phyloP scores from a whole-genome alignment of 2,797 vertebrate genomes.

The Parambassis ranga region DNA sequence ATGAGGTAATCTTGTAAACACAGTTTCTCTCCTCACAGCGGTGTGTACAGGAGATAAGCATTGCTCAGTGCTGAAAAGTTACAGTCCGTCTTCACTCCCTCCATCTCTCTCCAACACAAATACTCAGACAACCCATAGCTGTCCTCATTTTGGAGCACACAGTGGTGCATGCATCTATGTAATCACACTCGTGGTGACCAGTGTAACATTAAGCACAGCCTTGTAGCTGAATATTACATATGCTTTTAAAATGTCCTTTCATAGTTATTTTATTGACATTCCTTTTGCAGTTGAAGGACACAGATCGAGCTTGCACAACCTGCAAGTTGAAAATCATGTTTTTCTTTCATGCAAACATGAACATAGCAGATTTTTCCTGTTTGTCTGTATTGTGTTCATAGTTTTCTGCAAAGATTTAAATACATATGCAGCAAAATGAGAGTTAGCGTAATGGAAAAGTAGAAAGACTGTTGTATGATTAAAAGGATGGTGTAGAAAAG shows the following conservation, averaged over 20 bases:
- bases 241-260: conserved; percentile 40
- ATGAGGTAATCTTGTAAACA: conserved; percentile 48
- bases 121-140: conserved; percentile 40
- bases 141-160: conserved; percentile 34
- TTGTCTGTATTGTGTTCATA: background rate
- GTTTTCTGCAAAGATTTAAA: background rate
- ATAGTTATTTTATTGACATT: conserved; percentile 26
- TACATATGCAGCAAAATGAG: background rate
- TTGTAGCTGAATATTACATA: conserved; percentile 24
- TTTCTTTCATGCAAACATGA: no score
- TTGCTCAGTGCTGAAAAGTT: conserved; percentile 48
- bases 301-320: conserved; percentile 8
- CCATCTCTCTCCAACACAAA: conserved; percentile 30
- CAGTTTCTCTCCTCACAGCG: conserved; percentile 15
- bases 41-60: conserved; percentile 31
- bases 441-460: background rate
- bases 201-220: conserved; percentile 40
- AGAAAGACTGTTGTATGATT: background rate
- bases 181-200: conserved; percentile 39
- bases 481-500: background rate
- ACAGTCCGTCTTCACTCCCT: conserved; percentile 3
- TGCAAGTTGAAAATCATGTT: conserved; percentile 4
- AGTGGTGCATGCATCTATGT: conserved; percentile 25
- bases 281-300: conserved; percentile 25
- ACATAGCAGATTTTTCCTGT: background rate